Base-by-base conservation (phyloP, 2,888 invertebrate genomes). In the Eretmocerus hayati region DNA sequence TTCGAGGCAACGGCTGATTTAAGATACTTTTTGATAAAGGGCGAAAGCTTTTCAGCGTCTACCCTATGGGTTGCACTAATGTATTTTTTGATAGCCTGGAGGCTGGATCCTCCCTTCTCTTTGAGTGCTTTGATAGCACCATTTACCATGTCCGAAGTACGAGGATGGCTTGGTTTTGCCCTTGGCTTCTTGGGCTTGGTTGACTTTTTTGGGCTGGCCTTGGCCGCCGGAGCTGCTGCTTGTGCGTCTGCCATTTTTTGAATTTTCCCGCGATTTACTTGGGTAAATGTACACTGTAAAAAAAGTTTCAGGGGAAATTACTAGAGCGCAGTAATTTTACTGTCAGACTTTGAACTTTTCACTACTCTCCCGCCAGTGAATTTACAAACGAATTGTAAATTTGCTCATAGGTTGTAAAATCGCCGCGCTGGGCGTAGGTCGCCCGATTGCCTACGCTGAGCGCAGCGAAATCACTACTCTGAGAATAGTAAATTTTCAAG, bases 21-120 rank as follows among this genome's bases (percentile, higher is more conserved):
- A 48, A 82, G 58, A 57, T 77, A 80, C 54, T 77, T 79, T 56
- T 77, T 78, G 58, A 83, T 81, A 67, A 75, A 79, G 5, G 75
- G 75, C 1, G 76, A 73, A 42, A 77, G 62, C 58, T 78, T 80
- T 55, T 77, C 77, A 2, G 74, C 72, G 62, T 81, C 80, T 8
- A 80, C 72, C 54, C 77, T 77, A 74, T 81, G 80, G 50, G 75
- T 77, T 23, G 74, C 72, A 6, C 74, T 67, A 50, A 84, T 75
- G 67, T 79, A 82, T 62, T 81, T 83, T 66, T 81, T 82, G 64
- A 82, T 81, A 4, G 78, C 77, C 63, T 65, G 73, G 57, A 67
- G 61, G 2, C 80, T 80, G 1, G 80, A 81, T 20, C 83, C 83
- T 49, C 75, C 74, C 33, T 77, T 73, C 60, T 79, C 77, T 59